A percentile compares a stretch with the other conserved stretches of the same genome.
Evolutionary conservation across 2,888 invertebrate species (phyloP).

Genomic region (Chloroclystis v-ata): DNA sequence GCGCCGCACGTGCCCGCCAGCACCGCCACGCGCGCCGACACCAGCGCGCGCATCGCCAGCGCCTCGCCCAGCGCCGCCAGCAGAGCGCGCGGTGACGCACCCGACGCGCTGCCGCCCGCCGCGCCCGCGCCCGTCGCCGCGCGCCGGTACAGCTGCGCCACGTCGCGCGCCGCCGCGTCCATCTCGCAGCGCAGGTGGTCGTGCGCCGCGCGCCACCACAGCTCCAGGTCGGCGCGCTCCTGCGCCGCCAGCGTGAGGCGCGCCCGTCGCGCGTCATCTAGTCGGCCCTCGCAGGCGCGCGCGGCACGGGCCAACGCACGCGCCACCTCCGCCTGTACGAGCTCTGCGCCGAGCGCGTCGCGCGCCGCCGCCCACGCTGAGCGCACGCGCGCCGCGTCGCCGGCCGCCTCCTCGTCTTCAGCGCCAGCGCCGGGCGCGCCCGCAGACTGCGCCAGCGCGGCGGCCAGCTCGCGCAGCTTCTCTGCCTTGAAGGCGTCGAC

Average conservation of each 20-base stretch:
- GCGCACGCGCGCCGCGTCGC: constrained; percentile 83
- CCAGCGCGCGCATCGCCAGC: constrained; percentile 63
- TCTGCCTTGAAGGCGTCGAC: constrained; percentile 82
- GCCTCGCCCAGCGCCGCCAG: constrained; percentile 45
- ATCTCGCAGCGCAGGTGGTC: constrained; percentile 84
- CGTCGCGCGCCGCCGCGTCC: constrained; percentile 82
- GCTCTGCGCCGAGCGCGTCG: constrained; percentile 84
- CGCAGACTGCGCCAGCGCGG: constrained; percentile 70
- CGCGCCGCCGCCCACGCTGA: constrained; percentile 87
- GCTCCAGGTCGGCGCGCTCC: constrained; percentile 83
- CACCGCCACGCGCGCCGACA: constrained; percentile 86
- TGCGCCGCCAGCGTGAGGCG: constrained; percentile 82
- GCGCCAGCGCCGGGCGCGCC: constrained; percentile 76
- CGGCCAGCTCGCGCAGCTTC: constrained; percentile 83
- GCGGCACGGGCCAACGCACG: constrained; percentile 85
- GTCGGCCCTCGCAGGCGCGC: constrained; percentile 81
- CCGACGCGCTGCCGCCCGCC: constrained; percentile 54
- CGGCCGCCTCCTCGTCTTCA: constrained; percentile 65
- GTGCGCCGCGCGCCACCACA: constrained; percentile 86
- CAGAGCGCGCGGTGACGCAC: constrained; percentile 45
- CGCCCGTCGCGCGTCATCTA: constrained; percentile 73
- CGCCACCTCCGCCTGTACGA: constrained; percentile 87
- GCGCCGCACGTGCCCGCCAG: constrained; percentile 78
- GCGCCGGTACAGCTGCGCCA: constrained; percentile 82
- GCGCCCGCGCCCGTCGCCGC: constrained; percentile 66